Conservation (phyloP, 2,888 invertebrate genomes). For the Eilema caniola region DNA sequence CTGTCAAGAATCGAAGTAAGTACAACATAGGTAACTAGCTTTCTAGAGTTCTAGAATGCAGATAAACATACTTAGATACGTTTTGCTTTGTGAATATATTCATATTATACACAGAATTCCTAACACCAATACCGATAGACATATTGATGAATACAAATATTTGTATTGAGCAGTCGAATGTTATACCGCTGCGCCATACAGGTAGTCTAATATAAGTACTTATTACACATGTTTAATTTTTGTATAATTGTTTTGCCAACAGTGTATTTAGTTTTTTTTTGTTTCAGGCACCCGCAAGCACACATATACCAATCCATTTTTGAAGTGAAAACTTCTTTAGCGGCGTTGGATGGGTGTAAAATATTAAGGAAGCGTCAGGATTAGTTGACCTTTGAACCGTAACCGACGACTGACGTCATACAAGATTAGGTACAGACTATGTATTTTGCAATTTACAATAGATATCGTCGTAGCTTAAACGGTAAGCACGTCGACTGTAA, state of each 20-base stretch:
- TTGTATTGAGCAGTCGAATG: not conserved
- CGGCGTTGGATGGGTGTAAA: too few species aligned
- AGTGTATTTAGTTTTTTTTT: not conserved
- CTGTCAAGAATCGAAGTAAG: not conserved
- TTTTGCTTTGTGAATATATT: not conserved
- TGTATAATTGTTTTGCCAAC: too few species aligned
- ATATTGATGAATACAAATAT: not conserved
- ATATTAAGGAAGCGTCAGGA: too few species aligned
- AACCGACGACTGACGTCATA: too few species aligned
- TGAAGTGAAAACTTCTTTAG: too few species aligned
- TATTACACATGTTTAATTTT: too few species aligned
- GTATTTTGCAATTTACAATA: too few species aligned
- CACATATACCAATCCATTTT: too few species aligned
- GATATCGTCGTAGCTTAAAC: too few species aligned
- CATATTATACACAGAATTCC: not conserved
- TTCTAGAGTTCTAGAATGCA: not conserved
- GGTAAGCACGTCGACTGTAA: too few species aligned
- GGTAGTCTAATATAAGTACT: not conserved
- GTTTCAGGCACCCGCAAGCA: not conserved
- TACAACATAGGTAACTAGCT: not conserved
- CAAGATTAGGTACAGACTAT: too few species aligned
- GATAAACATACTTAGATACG: not conserved
- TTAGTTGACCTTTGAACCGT: too few species aligned
- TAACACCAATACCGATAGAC: not conserved
- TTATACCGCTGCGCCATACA: not conserved